phyloP scores from a whole-genome alignment of 2,888 invertebrate genomes.

The Tetragnatha montana region DNA sequence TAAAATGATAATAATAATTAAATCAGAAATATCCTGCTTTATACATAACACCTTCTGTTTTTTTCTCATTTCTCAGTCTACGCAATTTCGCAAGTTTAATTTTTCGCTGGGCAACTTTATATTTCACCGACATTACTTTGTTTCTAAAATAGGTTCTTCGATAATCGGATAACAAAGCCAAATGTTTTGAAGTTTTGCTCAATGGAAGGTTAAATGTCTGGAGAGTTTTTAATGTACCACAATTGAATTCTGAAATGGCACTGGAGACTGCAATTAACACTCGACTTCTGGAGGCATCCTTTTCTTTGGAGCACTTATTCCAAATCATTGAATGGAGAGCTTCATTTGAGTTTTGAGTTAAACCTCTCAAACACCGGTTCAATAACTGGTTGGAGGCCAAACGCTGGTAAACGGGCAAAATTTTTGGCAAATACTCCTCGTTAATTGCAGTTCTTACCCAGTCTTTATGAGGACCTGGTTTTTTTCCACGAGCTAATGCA shows the following conservation, averaged over 20 bases:
- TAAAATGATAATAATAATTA: not conserved
- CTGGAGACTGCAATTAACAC: not conserved
- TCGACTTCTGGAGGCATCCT: not conserved
- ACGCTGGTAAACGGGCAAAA: slow-evolving; percentile 15
- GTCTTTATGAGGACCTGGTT: not conserved
- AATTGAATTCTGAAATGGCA: slow-evolving; percentile 25
- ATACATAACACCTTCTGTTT: slow-evolving; percentile 19
- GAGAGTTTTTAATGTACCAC: not conserved
- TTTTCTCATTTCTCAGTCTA: not conserved
- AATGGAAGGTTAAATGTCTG: not conserved
- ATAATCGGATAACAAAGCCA: not conserved
- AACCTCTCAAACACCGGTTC: not conserved
- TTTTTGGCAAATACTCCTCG: slow-evolving; percentile 2
- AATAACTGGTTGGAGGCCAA: slow-evolving; percentile 14
- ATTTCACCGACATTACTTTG: not conserved
- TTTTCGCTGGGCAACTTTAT: not conserved
- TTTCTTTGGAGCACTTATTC: slow-evolving; percentile 28
- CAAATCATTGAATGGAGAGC: slow-evolving; percentile 29
- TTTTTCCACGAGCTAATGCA: slow-evolving; percentile 1
- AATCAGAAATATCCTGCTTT: not conserved
- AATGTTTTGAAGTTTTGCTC: not conserved
- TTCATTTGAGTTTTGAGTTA: slow-evolving; percentile 34
- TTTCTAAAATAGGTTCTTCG: not conserved
- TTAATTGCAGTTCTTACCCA: not conserved
- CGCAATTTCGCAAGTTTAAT: slow-evolving; percentile 4